Conservation (phyloP, 2,888 invertebrate species). For the Myopa testacea region DNA sequence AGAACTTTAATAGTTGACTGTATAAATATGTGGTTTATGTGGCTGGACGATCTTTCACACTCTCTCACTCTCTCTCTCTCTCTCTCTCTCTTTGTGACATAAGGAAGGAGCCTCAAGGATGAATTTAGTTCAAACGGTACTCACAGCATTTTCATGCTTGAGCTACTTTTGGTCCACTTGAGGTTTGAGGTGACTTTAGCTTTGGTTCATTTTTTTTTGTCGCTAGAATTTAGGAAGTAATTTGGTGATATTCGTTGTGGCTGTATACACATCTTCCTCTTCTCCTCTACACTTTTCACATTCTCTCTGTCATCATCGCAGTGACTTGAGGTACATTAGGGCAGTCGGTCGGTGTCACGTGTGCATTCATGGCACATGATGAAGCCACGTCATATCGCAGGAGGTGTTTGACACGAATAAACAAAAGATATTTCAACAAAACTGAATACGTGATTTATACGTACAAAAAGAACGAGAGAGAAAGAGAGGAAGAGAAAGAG, state of each 20-base stretch:
- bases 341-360: background rate
- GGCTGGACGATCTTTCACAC: too few species aligned
- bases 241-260: background rate
- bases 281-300: background rate
- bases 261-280: background rate
- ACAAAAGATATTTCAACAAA: constrained; percentile 12
- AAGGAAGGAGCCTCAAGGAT: too few species aligned
- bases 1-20: too few species aligned
- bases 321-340: too few species aligned
- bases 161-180: too few species aligned
- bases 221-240: background rate
- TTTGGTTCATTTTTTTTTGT: background rate
- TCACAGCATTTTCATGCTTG: too few species aligned
- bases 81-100: too few species aligned
- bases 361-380: constrained; percentile 26
- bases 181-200: background rate
- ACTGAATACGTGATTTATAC: background rate
- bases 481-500: too few species aligned
- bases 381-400: constrained; percentile 19
- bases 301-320: background rate
- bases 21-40: too few species aligned
- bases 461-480: too few species aligned
- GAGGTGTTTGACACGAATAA: constrained; percentile 21
- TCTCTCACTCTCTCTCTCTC: too few species aligned
- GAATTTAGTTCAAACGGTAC: too few species aligned